A percentile compares a stretch with the other conserved stretches of the same genome.
These are phyloP conservation scores for Chrysina gloriosa DNA, from an alignment of 2,888 invertebrate genomes.

Conservation along the genomic window DNA sequence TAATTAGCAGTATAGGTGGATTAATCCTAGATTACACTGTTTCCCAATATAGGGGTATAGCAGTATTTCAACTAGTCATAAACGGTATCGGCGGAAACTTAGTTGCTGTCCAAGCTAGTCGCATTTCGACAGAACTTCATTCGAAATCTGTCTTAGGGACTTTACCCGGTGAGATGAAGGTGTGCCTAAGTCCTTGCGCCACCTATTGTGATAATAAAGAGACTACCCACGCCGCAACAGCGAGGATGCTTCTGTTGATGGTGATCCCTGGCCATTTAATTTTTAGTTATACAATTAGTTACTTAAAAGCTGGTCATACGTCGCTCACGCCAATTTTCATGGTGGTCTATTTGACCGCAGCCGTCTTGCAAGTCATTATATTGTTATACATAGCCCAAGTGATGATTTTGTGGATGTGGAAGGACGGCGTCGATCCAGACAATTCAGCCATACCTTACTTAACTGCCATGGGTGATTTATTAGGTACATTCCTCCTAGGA, in stretches of 20 bases:
- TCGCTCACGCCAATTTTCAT: conserved; percentile 86
- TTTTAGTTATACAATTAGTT: conserved; percentile 89
- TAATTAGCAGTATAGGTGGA: conserved; percentile 90
- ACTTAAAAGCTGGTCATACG: conserved; percentile 85
- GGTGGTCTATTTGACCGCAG: conserved; percentile 69
- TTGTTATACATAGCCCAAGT: conserved; percentile 84
- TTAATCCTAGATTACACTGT: conserved; percentile 89
- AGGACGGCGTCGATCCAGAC: conserved; percentile 84
- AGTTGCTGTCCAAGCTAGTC: conserved; percentile 91
- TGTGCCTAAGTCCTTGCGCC: conserved; percentile 69
- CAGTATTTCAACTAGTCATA: conserved; percentile 91
- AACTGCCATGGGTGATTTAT: conserved; percentile 88
- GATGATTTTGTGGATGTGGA: conserved; percentile 88
- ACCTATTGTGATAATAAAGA: conserved; percentile 67
- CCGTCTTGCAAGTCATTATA: conserved; percentile 69
- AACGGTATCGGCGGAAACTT: conserved; percentile 94
- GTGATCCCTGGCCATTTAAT: conserved; percentile 92
- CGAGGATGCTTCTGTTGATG: conserved; percentile 71
- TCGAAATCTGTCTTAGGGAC: conserved; percentile 67
- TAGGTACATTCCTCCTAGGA: conserved; percentile 84
- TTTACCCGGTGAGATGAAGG: conserved; percentile 64
- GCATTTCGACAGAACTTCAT: conserved; percentile 87
- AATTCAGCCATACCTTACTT: conserved; percentile 91
- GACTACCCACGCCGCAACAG: conserved; percentile 63
- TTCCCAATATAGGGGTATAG: conserved; percentile 84